Conservation (phyloP, 2,888 invertebrate genomes). For the Falcaria lacertinaria region DNA sequence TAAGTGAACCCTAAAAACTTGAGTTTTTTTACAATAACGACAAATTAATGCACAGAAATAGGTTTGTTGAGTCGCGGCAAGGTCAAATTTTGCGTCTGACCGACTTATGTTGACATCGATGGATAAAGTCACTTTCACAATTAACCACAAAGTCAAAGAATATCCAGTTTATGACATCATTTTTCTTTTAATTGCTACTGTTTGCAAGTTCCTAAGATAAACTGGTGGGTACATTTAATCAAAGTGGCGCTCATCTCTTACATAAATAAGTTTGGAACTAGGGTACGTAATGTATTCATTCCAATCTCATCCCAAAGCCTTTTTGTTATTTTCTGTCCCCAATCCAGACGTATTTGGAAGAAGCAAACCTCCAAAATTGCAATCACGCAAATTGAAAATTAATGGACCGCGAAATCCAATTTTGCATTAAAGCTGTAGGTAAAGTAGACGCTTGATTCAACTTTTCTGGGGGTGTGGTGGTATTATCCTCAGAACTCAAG, state of each 20-base stretch:
- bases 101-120: background rate
- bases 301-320: slow-evolving; percentile 58
- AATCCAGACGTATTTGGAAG: slow-evolving; percentile 60
- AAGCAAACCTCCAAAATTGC: slow-evolving; percentile 76
- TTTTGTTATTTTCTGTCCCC: slow-evolving; percentile 68
- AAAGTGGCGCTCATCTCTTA: slow-evolving; percentile 2
- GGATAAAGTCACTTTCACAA: background rate
- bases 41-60: background rate
- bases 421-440: slow-evolving; percentile 70
- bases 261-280: slow-evolving; percentile 5
- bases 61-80: slow-evolving; percentile 1
- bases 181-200: background rate
- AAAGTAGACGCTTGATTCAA: slow-evolving; percentile 46
- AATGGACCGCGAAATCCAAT: slow-evolving; percentile 78
- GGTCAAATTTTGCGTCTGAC: slow-evolving; percentile 4
- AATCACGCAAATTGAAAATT: slow-evolving; percentile 79
- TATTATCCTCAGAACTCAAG: slow-evolving; percentile 7
- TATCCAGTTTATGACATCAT: background rate
- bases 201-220: background rate
- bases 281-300: slow-evolving; percentile 57
- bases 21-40: too few species aligned
- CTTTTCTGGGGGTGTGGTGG: slow-evolving; percentile 27
- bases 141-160: background rate
- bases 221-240: slow-evolving; percentile 1
- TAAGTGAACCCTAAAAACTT: too few species aligned